Conservation (phyloP, 1,140 invertebrate genomes). For the Phymorhynchus buccinoides region DNA sequence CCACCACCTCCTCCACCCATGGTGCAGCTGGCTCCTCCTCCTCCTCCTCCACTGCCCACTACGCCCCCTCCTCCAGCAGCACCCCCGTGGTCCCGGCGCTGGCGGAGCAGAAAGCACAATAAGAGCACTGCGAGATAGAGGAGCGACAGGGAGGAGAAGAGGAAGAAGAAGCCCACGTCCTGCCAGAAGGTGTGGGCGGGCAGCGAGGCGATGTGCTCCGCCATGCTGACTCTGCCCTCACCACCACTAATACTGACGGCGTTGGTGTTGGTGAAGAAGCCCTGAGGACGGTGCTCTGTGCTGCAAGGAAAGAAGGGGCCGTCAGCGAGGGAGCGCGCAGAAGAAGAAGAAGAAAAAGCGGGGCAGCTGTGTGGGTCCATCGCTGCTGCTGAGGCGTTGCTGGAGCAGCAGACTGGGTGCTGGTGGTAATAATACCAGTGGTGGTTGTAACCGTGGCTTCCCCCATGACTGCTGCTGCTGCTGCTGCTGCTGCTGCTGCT, state of each 20-base stretch:
- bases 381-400: neutral
- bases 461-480: too few relatives aligned
- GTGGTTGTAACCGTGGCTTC: too few relatives aligned
- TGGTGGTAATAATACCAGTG: too few relatives aligned
- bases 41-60: too few relatives aligned
- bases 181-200: conserved; percentile 30
- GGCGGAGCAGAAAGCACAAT: conserved; percentile 30
- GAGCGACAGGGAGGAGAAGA: conserved; percentile 29
- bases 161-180: conserved; percentile 29
- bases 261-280: neutral
- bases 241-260: neutral
- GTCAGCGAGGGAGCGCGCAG: neutral
- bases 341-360: neutral
- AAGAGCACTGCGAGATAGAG: conserved; percentile 29
- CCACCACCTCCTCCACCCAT: too few relatives aligned
- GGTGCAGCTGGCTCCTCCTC: too few relatives aligned
- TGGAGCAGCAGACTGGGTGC: too few relatives aligned
- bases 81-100: conserved; percentile 34
- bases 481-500: neutral
- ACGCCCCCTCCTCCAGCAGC: neutral
- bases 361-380: neutral
- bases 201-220: neutral
- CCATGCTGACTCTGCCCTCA: neutral
- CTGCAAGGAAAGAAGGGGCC: neutral
- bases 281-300: neutral